Evolutionary conservation across 2,888 invertebrate species (phyloP), one percentile per base, ranked within the genome.

Genomic region (Mamestra brassicae): DNA sequence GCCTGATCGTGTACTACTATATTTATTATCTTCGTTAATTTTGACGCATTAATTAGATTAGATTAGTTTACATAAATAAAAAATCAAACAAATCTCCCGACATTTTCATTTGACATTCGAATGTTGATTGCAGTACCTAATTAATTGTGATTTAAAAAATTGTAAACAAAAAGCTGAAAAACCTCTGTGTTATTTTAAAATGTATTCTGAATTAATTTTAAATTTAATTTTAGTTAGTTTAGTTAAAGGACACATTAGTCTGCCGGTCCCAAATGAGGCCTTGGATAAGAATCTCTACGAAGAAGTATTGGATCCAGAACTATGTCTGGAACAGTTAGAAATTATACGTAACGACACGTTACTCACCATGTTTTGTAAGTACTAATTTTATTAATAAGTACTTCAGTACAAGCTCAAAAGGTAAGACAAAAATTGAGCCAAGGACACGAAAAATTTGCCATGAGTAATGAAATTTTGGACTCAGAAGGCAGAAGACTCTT

Each of bases 201-300:
- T 85, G 80, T 36, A 52, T 54, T 74, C 4, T 13, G 75, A 76
- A 78, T 38, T 76, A n/a, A 7, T 72, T 69, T 65, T 72, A 42
- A 54, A 36, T 62, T 38, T 83, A 60, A 17, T 72, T 66, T 68
- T 76, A 74, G 17, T 80, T 67, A 66, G 61, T 69, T 65, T 73
- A 50, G 84, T 81, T 6, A 69, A 75, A 63, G 86, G 79, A 4
- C 62, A 75, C 15, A 50, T 89, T 38, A 15, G 79, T n/a, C 42
- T 80, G 26, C 77, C 80, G 13, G 6, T 82, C 50, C 69, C 74
- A 8, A 79, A 85, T 74, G 82, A 85, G 26, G 90, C 89, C 3
- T 89, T 94, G 60, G 91, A 94, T 83, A 71, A 78, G n/a, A 88
- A 89, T 57, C 85, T 94, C 11, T 93, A 93, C 63, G 86, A 92